Evolutionary conservation across 2,888 invertebrate species (phyloP).

Genomic region (Cerceris rybyensis): DNA sequence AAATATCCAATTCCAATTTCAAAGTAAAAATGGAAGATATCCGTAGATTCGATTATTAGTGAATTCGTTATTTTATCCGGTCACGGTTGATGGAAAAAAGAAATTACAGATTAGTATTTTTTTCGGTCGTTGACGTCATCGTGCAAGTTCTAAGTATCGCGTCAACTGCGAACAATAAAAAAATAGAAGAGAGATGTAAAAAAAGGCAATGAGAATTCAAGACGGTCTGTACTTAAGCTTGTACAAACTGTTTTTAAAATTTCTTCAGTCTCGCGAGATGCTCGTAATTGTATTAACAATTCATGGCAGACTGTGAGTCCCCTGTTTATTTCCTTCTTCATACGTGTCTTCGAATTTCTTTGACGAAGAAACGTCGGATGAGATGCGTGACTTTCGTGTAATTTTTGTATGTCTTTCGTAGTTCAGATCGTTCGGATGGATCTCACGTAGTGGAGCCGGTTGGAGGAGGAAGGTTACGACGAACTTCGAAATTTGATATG

Average conservation of each 20-base stretch:
- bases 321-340: not conserved
- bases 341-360: too few species aligned
- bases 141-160: too few species aligned
- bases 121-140: too few species aligned
- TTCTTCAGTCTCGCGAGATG: not conserved
- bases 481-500: slow-evolving; percentile 17
- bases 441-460: not conserved
- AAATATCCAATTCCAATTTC: too few species aligned
- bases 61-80: too few species aligned
- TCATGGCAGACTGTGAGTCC: not conserved
- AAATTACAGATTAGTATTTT: too few species aligned
- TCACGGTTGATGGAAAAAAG: too few species aligned
- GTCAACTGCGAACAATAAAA: too few species aligned
- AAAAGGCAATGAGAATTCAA: not conserved
- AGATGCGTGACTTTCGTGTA: not conserved
- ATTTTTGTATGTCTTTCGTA: slow-evolving; percentile 1
- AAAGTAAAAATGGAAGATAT: too few species aligned
- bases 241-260: not conserved
- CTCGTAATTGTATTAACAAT: slow-evolving; percentile 22
- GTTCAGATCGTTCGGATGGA: not conserved
- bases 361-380: too few species aligned
- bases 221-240: not conserved
- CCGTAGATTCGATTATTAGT: too few species aligned
- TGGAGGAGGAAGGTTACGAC: slow-evolving; percentile 22
- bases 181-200: not conserved